phyloP scores from a whole-genome alignment of 2,113 vertebrate genomes.

The Strix uralensis region DNA sequence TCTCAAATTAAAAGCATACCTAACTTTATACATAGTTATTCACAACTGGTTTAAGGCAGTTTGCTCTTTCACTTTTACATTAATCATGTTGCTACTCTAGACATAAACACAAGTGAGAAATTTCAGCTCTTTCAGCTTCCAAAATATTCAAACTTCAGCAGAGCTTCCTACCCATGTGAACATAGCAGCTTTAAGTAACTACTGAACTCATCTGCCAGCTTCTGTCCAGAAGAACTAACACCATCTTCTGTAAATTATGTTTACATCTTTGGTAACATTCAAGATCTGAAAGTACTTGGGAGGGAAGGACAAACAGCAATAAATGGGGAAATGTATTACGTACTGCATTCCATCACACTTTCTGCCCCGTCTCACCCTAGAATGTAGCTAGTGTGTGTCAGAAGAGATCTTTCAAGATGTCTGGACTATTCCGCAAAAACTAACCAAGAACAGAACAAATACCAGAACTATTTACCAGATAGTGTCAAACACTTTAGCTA shows the following conservation, averaged over 20 bases:
- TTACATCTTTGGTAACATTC: background rate
- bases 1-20: background rate
- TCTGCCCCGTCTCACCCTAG: background rate
- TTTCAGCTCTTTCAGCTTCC: background rate
- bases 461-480: background rate
- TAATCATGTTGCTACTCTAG: background rate
- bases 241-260: background rate
- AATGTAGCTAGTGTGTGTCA: fast-evolving
- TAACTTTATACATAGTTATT: background rate
- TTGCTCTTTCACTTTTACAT: background rate
- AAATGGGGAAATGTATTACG: fast-evolving
- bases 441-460: background rate
- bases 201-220: background rate
- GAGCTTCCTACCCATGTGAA: background rate
- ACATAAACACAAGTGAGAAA: background rate
- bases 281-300: background rate
- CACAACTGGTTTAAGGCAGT: background rate
- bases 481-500: background rate
- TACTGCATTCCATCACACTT: background rate
- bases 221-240: background rate
- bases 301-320: background rate
- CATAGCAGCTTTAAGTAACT: background rate
- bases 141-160: background rate
- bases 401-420: background rate
- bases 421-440: background rate